phyloP scores from a whole-genome alignment of 2,113 vertebrate genomes.

The Campylomormyrus numenius region DNA sequence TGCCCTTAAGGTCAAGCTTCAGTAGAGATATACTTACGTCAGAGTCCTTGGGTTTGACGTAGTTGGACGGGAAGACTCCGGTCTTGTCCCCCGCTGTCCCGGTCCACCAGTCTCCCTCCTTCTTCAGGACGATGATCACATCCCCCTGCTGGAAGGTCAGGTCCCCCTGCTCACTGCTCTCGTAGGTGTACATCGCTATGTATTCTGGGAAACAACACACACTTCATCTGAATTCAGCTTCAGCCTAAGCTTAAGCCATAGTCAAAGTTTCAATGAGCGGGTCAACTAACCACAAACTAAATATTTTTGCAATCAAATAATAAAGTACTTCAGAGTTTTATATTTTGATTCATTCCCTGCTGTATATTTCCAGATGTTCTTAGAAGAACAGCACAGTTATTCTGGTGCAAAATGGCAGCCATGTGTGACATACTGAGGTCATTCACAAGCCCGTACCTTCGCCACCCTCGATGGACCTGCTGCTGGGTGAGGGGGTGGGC shows the following conservation, averaged over 20 bases:
- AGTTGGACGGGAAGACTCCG: constrained; percentile 97
- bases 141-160: constrained; percentile 97
- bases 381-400: neutral
- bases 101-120: constrained; percentile 99
- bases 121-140: constrained; percentile 89
- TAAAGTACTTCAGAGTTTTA: neutral
- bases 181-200: constrained; percentile 98
- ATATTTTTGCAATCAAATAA: neutral
- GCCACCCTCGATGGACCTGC: constrained; percentile 69
- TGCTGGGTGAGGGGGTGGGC: constrained; percentile 75
- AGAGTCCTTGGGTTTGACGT: constrained; percentile 90
- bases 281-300: neutral
- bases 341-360: neutral
- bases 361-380: neutral
- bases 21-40: constrained; percentile 61
- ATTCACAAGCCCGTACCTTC: constrained; percentile 72
- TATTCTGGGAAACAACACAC: constrained; percentile 65
- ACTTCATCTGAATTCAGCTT: neutral
- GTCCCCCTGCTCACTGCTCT: constrained; percentile 96
- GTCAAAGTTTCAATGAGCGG: neutral
- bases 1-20: neutral
- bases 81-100: constrained; percentile 82
- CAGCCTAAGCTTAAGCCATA: neutral
- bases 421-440: neutral
- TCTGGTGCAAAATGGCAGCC: neutral